These are phyloP conservation scores for Muscicapa adusta DNA, from an alignment of 2,113 vertebrate genomes.

Conservation along the genomic window DNA sequence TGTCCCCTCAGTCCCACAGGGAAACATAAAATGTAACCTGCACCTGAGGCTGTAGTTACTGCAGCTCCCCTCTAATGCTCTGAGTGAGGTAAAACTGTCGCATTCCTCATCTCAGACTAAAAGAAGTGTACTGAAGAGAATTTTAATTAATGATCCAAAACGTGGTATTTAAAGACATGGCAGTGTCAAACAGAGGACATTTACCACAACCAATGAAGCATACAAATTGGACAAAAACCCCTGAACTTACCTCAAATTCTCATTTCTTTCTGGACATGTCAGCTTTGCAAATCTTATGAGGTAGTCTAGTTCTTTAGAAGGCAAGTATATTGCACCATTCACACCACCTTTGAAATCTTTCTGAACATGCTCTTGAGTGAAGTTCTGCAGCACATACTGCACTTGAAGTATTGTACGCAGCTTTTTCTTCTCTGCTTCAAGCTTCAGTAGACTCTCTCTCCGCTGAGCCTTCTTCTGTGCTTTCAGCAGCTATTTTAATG, in stretches of 20 bases:
- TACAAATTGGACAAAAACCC: neutral
- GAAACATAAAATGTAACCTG: neutral
- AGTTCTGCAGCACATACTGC: constrained; percentile 85
- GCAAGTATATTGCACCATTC: constrained; percentile 80
- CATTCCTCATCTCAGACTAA: neutral
- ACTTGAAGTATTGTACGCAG: constrained; percentile 84
- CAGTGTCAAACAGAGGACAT: neutral
- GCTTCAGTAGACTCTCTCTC: constrained; percentile 78
- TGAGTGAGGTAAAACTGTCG: neutral
- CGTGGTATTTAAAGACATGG: neutral
- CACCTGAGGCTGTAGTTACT: neutral
- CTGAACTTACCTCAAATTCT: constrained; percentile 77
- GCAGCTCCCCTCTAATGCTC: neutral
- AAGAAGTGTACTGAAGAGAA: neutral
- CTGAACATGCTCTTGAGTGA: constrained; percentile 83
- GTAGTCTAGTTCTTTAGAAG: constrained; percentile 81
- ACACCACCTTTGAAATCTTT: constrained; percentile 80
- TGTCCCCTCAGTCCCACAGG: neutral
- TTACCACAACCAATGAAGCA: neutral
- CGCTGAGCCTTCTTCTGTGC: constrained; percentile 84
- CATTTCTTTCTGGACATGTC: constrained; percentile 79
- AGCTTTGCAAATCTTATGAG: constrained; percentile 84
- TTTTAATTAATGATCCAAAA: neutral
- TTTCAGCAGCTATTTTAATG: constrained; percentile 81
- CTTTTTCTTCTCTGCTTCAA: constrained; percentile 83